phyloP scores from a whole-genome alignment of 2,113 vertebrate genomes.

The Crotalus horridus region DNA sequence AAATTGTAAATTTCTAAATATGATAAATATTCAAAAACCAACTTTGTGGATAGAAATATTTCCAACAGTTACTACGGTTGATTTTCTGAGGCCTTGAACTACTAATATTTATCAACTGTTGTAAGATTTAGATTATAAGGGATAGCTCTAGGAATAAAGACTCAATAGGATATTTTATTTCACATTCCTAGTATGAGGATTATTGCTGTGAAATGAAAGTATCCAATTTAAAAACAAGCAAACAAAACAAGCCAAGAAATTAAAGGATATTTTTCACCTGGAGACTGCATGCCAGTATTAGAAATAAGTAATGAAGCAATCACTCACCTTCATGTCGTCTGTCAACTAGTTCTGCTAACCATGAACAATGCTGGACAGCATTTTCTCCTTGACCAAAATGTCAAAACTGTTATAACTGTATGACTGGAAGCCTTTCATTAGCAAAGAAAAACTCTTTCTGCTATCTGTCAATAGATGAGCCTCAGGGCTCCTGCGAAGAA shows the following conservation, averaged over 20 bases:
- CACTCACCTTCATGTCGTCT: slow-evolving; percentile 55
- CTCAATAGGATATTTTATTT: background rate
- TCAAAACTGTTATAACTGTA: slow-evolving; percentile 56
- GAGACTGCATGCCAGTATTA: slow-evolving; percentile 10
- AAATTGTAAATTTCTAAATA: background rate
- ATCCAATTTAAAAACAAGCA: background rate
- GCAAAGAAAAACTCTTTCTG: background rate
- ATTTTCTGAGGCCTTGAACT: background rate
- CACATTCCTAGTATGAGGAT: background rate
- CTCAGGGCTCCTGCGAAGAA: background rate
- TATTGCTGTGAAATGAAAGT: too few species aligned
- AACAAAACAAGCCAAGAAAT: background rate
- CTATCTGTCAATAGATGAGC: slow-evolving; percentile 34
- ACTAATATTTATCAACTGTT: background rate
- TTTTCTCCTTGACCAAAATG: slow-evolving; percentile 57
- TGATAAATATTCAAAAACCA: background rate
- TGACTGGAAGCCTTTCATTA: slow-evolving; percentile 54
- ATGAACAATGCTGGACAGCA: slow-evolving; percentile 50
- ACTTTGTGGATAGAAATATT: background rate
- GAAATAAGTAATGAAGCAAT: slow-evolving; percentile 38
- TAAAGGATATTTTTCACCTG: background rate
- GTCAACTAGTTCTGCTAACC: slow-evolving; percentile 66
- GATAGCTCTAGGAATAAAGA: background rate
- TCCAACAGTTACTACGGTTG: background rate
- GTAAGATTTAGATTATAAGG: background rate